Percentiles rank a stretch among this genome's conserved stretches.
These are phyloP conservation scores for Drosophila leontia DNA, from an alignment of 1,140 invertebrate genomes.

Conservation along the genomic window DNA sequence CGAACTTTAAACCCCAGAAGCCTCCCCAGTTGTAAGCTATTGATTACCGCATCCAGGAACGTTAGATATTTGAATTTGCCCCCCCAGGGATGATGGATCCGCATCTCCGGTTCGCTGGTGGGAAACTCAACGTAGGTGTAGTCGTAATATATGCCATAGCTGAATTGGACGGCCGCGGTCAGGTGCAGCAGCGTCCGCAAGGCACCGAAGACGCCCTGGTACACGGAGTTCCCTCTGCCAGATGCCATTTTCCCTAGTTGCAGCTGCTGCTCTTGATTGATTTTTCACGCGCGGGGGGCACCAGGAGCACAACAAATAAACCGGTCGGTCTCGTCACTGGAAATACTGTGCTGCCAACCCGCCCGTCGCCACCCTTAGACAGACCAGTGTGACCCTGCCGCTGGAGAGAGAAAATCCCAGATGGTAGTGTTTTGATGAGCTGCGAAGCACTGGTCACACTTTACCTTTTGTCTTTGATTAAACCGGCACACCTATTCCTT, in stretches of 20 bases:
- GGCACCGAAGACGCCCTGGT: conserved; percentile 68
- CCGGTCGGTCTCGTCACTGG: conserved; percentile 30
- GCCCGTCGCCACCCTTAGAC: conserved; percentile 11
- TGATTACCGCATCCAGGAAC: conserved; percentile 92
- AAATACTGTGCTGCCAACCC: conserved; percentile 8
- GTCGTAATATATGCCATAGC: conserved; percentile 91
- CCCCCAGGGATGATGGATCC: conserved; percentile 86
- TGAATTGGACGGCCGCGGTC: conserved; percentile 88
- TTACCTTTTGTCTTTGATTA: no score
- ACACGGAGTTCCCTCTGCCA: conserved; percentile 72
- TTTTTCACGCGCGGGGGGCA: conserved; percentile 57
- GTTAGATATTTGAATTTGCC: conserved; percentile 96
- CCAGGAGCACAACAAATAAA: conserved; percentile 41
- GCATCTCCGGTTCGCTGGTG: conserved; percentile 74
- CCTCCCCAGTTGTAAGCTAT: neutral
- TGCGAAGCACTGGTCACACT: neutral
- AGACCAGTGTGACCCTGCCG: conserved; percentile 3
- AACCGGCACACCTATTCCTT: neutral
- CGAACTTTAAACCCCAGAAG: conserved; percentile 31
- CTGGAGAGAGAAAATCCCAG: no score
- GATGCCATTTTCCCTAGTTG: conserved; percentile 28
- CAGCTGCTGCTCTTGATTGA: conserved; percentile 59
- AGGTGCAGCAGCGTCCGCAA: conserved; percentile 88
- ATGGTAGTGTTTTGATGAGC: neutral
- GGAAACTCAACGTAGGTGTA: conserved; percentile 89